Evolutionary conservation across 1,140 invertebrate genomes (phyloP), one percentile per base, ranked within the genome.

Genomic region (Camponotus pennsylvanicus): DNA sequence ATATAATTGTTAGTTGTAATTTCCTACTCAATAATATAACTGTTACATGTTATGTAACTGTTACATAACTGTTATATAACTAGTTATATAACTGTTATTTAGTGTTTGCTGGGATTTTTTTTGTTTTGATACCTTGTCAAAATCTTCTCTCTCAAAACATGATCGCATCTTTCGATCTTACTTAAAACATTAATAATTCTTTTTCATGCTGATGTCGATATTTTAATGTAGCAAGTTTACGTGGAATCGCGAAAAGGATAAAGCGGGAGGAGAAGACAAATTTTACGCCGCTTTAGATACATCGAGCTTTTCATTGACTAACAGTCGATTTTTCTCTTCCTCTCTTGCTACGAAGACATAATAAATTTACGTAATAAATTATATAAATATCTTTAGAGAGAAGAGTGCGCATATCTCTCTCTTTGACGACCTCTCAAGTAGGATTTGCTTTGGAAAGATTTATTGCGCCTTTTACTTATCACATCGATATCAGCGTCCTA

Each of bases 361-460:
- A 78, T 63, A 67, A 67, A 52, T 40, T 37, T 37, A 52, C 15
- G 42, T 52, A 37, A 69, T 40, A 40, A 37, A 52, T 69, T 69
- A 45, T 21, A 21, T 27, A 27, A 75, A 9, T 45, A 45, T 75
- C 13, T 59, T 42, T 59, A 27, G 4, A 40, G 27, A 40, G 15
- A 40, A 59, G 7, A 42, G 21, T 15, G 45, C 15, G 0, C 11
- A 3, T 52, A 5, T 52, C 45, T 49, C 0, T 52, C 15, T 52
- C 40, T 34, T 27, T 40, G 21, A 59, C 7, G 0, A 42, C 40
- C 45, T 49, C 5, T 75, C 2, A 75, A 40, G 8, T 75, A 75
- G 37, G 59, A 57, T 57, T 37, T 27, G 40, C 6, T 75, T 59
- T 5, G 34, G 3, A 37, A 42, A 42, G 15, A 59, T 59, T 15